Evolutionary conservation across 1,140 invertebrate species (phyloP), one percentile per base, ranked within the genome.

Genomic region (Drosophila cardini): DNA sequence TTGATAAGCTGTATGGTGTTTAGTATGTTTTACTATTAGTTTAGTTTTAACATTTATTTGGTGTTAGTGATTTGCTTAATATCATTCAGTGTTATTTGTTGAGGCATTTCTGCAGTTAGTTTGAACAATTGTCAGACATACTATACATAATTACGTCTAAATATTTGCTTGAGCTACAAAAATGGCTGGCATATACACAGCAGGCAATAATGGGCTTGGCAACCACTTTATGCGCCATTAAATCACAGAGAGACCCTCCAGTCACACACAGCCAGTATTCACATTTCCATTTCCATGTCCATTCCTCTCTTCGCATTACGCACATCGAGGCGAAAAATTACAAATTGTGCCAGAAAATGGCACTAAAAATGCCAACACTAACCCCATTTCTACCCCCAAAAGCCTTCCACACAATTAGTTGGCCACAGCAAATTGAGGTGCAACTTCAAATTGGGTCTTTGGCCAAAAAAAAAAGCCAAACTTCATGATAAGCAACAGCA

Each of bases 391-490:
- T n/a, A 9, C 11, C 58, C 40, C 53, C 60, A 43, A 71, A 64
- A 46, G 38, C 80, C 72, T 83, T 87, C 73, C 84, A 89, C 84
- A 83, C 83, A 87, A 87, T 87, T 87, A 87, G 83, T 78, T 87
- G 84, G 73, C 56, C 64, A 46, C 50, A 73, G 63, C 80, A 89
- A 87, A 87, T 87, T 87, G 84, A 87, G 84, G 83, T 80, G 73
- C 72, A 72, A 70, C 61, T 72, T 77, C 46, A 80, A 90, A 80
- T 76, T 89, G 84, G 85, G 84, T 84, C 80, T 76, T 65, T 80
- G 56, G 64, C 45, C 78, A 72, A 70, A 64, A 53, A 43, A 10
- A 18, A 63, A 71, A 16, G n/a, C n/a, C n/a, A 30, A 60, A 43
- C 13, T 30, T 53, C 56, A 43, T 60, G 36, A 69, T 60, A 46